Conservation (phyloP, 2,888 invertebrate species). For the Acleris laterana region DNA sequence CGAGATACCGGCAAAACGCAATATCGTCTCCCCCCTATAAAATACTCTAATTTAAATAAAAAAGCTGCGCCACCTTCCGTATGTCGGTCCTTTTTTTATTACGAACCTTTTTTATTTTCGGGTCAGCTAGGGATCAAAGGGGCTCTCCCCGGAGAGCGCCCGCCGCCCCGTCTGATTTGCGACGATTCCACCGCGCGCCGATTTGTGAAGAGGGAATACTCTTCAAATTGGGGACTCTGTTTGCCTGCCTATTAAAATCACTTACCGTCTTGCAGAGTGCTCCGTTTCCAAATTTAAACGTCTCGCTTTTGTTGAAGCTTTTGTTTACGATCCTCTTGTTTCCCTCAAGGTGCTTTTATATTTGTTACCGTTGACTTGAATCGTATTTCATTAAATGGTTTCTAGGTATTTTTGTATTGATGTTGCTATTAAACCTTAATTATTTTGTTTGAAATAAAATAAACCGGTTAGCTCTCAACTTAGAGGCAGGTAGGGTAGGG, state of each 20-base stretch:
- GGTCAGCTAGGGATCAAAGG: slow-evolving; percentile 84
- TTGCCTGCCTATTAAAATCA: slow-evolving; percentile 81
- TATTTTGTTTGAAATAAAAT: slow-evolving; percentile 12
- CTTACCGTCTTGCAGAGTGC: slow-evolving; percentile 65
- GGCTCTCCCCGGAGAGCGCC: slow-evolving; percentile 76
- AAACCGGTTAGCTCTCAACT: slow-evolving; percentile 9
- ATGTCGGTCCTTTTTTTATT: slow-evolving; percentile 83
- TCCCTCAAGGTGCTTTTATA: slow-evolving; percentile 42
- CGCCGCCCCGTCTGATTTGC: slow-evolving; percentile 77
- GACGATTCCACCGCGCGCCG: slow-evolving; percentile 77
- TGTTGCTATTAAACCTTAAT: neutral
- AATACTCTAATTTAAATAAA: slow-evolving; percentile 85
- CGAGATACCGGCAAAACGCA: slow-evolving; percentile 81
- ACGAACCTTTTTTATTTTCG: slow-evolving; percentile 84
- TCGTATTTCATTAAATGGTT: slow-evolving; percentile 32
- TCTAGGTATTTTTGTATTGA: slow-evolving; percentile 16
- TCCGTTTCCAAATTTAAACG: slow-evolving; percentile 56
- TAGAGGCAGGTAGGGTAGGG: slow-evolving; percentile 39
- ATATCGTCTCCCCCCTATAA: slow-evolving; percentile 83
- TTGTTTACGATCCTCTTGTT: slow-evolving; percentile 51
- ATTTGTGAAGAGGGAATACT: slow-evolving; percentile 82
- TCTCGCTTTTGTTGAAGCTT: slow-evolving; percentile 58
- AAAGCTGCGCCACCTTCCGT: slow-evolving; percentile 84
- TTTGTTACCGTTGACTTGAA: slow-evolving; percentile 35
- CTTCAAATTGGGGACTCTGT: slow-evolving; percentile 75